A percentile compares a stretch with the other conserved stretches of the same genome.
phyloP scores from a whole-genome alignment of 2,888 invertebrate genomes.

The Aromia moschata region DNA sequence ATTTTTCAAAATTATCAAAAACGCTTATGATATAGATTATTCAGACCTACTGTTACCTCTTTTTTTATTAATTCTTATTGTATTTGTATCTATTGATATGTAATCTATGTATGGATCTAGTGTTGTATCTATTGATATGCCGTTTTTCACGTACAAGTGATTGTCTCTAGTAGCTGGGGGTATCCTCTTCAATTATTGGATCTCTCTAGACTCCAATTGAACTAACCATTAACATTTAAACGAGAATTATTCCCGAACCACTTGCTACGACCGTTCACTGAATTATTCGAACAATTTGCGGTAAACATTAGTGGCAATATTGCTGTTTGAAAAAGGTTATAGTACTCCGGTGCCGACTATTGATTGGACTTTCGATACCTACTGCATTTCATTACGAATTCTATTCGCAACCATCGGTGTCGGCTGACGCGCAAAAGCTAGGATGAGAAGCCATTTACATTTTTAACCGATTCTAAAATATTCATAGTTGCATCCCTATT shows the following conservation, averaged over 20 bases:
- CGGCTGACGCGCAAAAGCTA: conserved; percentile 7
- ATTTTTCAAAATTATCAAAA: no score
- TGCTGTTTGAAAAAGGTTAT: neutral
- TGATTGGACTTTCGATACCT: neutral
- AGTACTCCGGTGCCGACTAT: neutral
- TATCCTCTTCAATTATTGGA: no score
- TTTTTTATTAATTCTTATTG: neutral
- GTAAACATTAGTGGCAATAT: neutral
- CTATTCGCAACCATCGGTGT: neutral
- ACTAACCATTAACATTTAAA: neutral
- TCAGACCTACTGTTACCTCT: neutral
- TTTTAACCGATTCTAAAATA: conserved; percentile 14
- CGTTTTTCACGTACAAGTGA: no score
- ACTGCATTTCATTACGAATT: conserved; percentile 7
- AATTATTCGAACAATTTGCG: neutral
- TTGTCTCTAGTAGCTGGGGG: no score
- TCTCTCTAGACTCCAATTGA: no score
- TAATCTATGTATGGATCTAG: no score
- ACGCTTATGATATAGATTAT: no score
- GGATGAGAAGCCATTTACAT: conserved; percentile 10
- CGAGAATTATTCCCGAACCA: neutral
- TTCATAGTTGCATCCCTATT: conserved; percentile 11
- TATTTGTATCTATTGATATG: no score
- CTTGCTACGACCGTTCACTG: neutral
- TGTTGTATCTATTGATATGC: no score